Conservation (phyloP, 2,797 vertebrate species). For the Cichlasoma orientale region DNA sequence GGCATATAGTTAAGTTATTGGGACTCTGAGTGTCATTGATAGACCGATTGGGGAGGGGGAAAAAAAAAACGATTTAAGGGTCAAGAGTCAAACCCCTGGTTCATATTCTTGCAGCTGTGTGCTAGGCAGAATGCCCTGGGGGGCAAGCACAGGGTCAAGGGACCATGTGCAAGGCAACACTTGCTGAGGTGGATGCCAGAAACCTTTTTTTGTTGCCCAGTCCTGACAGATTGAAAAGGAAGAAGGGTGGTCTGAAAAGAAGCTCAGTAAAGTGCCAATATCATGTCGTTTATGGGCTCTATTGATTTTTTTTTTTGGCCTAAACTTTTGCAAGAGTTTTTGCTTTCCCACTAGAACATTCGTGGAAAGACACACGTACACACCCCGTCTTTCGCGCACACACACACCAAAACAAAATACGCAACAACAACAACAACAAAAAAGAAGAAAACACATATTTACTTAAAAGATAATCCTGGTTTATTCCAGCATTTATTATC, state of each 20-base stretch:
- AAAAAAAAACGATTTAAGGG: slow-evolving; percentile 28
- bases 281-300: slow-evolving; percentile 15
- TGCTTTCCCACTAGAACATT: neutral
- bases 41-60: slow-evolving; percentile 45
- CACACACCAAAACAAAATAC: neutral
- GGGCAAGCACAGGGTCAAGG: slow-evolving; percentile 32
- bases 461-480: slow-evolving; percentile 1
- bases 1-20: slow-evolving; percentile 51
- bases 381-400: neutral
- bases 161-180: neutral
- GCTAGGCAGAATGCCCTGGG: slow-evolving; percentile 38
- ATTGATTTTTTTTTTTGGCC: neutral
- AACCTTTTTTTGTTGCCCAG: neutral
- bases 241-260: neutral
- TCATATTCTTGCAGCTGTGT: slow-evolving; percentile 59
- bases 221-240: neutral
- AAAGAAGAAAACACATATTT: neutral
- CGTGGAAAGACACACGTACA: neutral
- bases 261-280: neutral
- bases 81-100: slow-evolving; percentile 71
- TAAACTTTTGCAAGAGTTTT: slow-evolving; percentile 24
- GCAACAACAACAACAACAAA: neutral
- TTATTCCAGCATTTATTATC: neutral
- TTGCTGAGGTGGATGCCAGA: neutral
- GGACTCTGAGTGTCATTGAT: slow-evolving; percentile 28